Base-by-base conservation (phyloP, 2,888 invertebrate genomes). In the Rhimphoctona megacephalus region DNA sequence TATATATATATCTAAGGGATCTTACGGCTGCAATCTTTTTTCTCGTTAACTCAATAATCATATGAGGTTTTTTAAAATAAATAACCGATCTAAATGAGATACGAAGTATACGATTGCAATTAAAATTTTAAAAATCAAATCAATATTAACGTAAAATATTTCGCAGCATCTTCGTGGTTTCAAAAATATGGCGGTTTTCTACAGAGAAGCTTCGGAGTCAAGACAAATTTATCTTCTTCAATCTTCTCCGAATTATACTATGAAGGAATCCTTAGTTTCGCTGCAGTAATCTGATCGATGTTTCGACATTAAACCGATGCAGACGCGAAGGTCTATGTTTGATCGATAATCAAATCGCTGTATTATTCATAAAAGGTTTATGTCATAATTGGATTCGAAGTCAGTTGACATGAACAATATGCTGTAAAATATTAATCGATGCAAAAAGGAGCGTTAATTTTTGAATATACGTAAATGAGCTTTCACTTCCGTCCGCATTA, bases 241-340 rank as follows among this genome's bases (percentile, higher is more conserved):
- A 25, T 57, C 57, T 25, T 57, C 14, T 25, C 14, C 14, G 25
- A 14, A 57, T 22, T 14, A 1, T 8, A 43, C 6, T 22, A 14
- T 46, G 57, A 25, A 74, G 46, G 39, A 74, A 57, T 22, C 25
- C 39, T 36, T 57, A 25, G 49, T 54, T 17, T 25, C 33, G 14
- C 25, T 11, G 19, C 33, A 11, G 33, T 72, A 52, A n/a, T 33
- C n/a, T 19, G n/a, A 52, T 52, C n/a, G 72, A n/a, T 17, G 46
- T n/a, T 30, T 46, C 8, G 17, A 30, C 30, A 17, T 72, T 33
- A 8, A 46, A 33, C 8, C 33, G 49, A 72, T 49, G 33, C 43
- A 69, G 33, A 30, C 49, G 33, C 43, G 19, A 70, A 30, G 70
- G 30, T 70, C 30, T 25, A 52, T 72, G 19, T 49, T 72, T 46